Evolutionary conservation across 2,888 invertebrate species (phyloP), one percentile per base, ranked within the genome.

Genomic region (Eilema caniola): DNA sequence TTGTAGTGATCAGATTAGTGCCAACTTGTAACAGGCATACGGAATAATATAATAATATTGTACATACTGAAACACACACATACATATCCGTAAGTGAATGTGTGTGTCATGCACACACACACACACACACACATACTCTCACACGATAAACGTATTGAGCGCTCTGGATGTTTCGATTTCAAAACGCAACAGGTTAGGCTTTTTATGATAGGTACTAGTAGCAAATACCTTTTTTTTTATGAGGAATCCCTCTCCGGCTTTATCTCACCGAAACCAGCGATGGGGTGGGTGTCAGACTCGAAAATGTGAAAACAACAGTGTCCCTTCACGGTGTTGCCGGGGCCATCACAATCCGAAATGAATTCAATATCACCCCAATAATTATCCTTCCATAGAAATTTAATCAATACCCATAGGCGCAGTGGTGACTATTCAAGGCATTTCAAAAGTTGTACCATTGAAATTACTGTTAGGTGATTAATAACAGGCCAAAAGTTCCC

Each of bases 381-480:
- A 24, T 41, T 24, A 41, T 57, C 25, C 57, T 47, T 28, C 47
- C n/a, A 63, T 41, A 31, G 41, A 73, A 76, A 79, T 80, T 77
- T 74, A 76, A 76, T 80, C 70, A 78, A 74, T 72, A 76, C 68
- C 74, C 72, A 72, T 74, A 61, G 28, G 64, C 61, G 63, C 62
- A 68, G 66, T 53, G 28, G 69, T 61, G 23, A 25, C 70, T 81
- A 86, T 88, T 88, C 84, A 88, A 84, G 81, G 75, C 79, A 80
- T 81, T 77, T 85, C 79, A 75, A 81, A 88, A 86, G 80, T 77
- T 79, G 80, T 81, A 82, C 81, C 75, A 85, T 89, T 87, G 83
- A 90, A 88, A 87, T 84, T 76, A 81, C 76, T 73, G 76, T 77
- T 72, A 76, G 69, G 83, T 85, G 85, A 90, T 90, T 89, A 89